These are phyloP conservation scores for Diarsia dahlii DNA, from an alignment of 2,888 invertebrate species.

Conservation along the genomic window DNA sequence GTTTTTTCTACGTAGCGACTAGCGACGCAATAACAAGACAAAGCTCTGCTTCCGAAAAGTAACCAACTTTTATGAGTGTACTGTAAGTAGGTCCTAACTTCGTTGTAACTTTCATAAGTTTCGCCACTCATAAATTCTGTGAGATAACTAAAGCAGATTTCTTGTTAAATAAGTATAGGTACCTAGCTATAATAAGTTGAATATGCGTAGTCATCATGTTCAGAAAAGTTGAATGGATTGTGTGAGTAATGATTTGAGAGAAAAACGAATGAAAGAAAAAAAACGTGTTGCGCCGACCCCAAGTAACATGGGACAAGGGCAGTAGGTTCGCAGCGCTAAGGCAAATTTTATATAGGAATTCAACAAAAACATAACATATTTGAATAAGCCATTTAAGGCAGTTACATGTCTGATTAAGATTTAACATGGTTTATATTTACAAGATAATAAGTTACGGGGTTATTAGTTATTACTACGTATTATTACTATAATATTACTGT, in stretches of 20 bases:
- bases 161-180: constrained; percentile 27
- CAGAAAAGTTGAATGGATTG: background rate
- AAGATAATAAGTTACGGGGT: constrained; percentile 1
- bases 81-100: constrained; percentile 57
- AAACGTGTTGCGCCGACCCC: background rate
- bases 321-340: constrained; percentile 9
- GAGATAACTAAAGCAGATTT: constrained; percentile 37
- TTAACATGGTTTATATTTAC: no score
- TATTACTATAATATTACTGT: no score
- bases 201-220: constrained; percentile 11
- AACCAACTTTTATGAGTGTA: constrained; percentile 56
- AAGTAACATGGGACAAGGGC: background rate
- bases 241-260: background rate
- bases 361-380: no score
- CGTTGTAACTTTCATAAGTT: constrained; percentile 52
- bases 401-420: no score
- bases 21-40: constrained; percentile 56
- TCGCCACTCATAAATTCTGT: constrained; percentile 34
- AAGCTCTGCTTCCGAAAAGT: constrained; percentile 46
- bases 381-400: no score
- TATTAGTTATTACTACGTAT: no score
- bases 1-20: constrained; percentile 46
- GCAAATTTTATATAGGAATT: no score
- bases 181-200: constrained; percentile 19
- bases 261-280: background rate